Evolutionary conservation across 2,797 vertebrate species (phyloP).

Genomic region (Otolemur crassicaudatus): DNA sequence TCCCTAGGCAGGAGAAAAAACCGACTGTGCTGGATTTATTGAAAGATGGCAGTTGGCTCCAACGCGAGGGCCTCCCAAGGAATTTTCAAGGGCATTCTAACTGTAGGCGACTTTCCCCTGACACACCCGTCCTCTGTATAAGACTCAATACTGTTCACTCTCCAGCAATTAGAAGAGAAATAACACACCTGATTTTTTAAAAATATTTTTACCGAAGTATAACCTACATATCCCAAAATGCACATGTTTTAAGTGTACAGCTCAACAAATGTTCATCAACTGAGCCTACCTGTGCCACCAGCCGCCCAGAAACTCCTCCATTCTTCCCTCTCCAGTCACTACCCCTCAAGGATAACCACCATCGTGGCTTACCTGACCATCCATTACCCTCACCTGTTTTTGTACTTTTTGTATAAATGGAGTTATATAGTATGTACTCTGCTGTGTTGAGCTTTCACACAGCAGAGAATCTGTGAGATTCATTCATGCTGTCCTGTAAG

Average conservation of each 20-base stretch:
- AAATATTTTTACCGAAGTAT: background rate
- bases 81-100: background rate
- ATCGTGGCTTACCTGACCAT: background rate
- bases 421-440: rapidly evolving
- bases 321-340: background rate
- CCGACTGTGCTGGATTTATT: rapidly evolving
- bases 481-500: rapidly evolving
- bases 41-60: background rate
- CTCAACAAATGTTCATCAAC: background rate
- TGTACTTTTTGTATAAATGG: background rate
- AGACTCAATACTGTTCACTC: background rate
- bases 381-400: background rate
- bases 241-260: rapidly evolving
- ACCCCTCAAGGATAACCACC: rapidly evolving
- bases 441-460: background rate
- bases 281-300: background rate
- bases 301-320: background rate
- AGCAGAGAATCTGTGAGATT: too few relatives aligned
- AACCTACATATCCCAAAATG: background rate
- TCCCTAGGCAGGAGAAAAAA: background rate
- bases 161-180: background rate
- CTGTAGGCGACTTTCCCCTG: background rate
- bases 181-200: background rate
- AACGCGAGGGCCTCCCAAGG: background rate
- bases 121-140: background rate